A percentile compares a stretch with the other conserved stretches of the same genome.
These are phyloP conservation scores for Pionites leucogaster DNA, from an alignment of 2,113 vertebrate genomes.

Conservation along the genomic window DNA sequence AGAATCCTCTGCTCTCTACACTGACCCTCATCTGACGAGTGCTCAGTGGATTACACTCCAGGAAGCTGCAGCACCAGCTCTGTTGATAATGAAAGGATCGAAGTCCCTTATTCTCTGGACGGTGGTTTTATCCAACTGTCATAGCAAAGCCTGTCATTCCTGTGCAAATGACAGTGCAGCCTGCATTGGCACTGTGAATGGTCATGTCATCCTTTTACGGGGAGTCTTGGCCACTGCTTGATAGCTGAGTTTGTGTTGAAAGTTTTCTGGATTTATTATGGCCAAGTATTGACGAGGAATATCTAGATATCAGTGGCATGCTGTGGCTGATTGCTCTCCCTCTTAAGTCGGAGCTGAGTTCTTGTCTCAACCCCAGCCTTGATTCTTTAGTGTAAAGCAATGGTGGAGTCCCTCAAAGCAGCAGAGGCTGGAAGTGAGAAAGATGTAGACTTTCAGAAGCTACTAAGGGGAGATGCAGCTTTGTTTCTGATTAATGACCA, in stretches of 20 bases:
- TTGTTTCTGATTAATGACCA: neutral
- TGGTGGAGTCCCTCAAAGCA: neutral
- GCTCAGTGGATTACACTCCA: neutral
- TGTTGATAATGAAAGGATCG: neutral
- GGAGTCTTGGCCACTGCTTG: neutral
- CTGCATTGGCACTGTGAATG: neutral
- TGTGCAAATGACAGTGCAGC: rapidly evolving
- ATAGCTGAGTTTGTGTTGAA: neutral
- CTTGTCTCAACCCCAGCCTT: neutral
- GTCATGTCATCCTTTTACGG: neutral
- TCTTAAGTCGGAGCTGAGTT: neutral
- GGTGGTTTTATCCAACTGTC: neutral
- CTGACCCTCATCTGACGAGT: rapidly evolving
- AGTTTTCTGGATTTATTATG: neutral
- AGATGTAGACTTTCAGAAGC: neutral
- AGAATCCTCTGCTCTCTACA: neutral
- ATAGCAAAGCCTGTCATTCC: neutral
- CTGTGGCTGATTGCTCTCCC: neutral
- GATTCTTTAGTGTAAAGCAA: rapidly evolving
- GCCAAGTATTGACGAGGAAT: neutral
- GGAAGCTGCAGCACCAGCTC: neutral
- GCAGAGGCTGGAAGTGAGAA: neutral
- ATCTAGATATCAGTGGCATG: neutral
- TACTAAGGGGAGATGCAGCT: rapidly evolving
- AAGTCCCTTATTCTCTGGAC: neutral